Percentiles rank a stretch among this genome's conserved stretches.
Conservation (phyloP, 2,888 invertebrate species). For the Brachypalpus laphriformis region DNA sequence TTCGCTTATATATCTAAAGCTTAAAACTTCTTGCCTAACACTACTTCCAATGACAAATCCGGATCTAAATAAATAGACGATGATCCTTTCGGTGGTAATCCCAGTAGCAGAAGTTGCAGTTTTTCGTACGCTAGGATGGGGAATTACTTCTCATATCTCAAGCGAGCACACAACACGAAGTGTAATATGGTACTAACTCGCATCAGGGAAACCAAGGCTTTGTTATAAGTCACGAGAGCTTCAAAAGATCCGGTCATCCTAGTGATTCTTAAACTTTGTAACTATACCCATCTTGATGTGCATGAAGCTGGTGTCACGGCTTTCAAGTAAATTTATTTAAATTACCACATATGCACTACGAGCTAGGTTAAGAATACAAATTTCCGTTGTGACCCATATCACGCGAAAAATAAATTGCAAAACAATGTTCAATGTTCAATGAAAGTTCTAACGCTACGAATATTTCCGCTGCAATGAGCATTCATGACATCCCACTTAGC, state of each 20-base stretch:
- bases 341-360: not conserved
- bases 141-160: too few relatives aligned
- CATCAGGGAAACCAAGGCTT: not conserved
- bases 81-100: too few relatives aligned
- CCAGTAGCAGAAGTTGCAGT: too few relatives aligned
- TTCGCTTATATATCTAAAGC: too few relatives aligned
- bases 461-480: constrained; percentile 69
- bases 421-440: constrained; percentile 28
- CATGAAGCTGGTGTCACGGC: not conserved
- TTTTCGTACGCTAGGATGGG: too few relatives aligned
- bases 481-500: constrained; percentile 69
- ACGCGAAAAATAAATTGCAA: constrained; percentile 16
- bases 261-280: not conserved
- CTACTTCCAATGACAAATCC: too few relatives aligned
- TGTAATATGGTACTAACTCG: too few relatives aligned
- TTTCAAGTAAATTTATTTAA: not conserved
- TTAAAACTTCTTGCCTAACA: too few relatives aligned
- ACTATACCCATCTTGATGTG: not conserved
- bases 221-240: not conserved
- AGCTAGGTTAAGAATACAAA: constrained; percentile 47
- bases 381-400: constrained; percentile 45
- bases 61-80: too few relatives aligned
- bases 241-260: not conserved
- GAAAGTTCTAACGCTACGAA: constrained; percentile 70
- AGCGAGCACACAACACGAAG: too few relatives aligned